Base-by-base conservation (phyloP, 2,113 vertebrate species). In the Tyrannus savana region DNA sequence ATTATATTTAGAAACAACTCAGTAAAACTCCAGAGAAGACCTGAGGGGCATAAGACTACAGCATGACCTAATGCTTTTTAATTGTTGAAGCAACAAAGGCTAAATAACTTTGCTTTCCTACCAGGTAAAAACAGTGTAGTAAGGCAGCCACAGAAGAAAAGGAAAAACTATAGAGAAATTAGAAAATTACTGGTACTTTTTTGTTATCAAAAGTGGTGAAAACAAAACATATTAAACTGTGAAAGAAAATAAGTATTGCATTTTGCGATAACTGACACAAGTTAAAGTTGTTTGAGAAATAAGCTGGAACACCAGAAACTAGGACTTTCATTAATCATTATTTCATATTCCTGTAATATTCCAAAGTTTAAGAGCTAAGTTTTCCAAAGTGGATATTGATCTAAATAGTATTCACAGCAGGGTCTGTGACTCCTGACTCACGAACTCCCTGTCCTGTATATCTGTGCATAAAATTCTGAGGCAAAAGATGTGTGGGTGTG, bases 1-100 rank as follows among this genome's bases (percentile, higher is more conserved):
- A 53, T 46, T 76, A 47, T 63, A 49, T 94, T 89, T 94, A 62
- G 69, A 89, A 96, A 79, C 53, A 96, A 66, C 23, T 60, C 30
- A 14, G 69, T 53, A 76, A 69, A 41, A 73, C 17, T 60, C 58
- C 44, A 62, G 62, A 90, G 14, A 19, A 69, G n/a, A 84, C 67
- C 66, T 49, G 56, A 64, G 31, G 58, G 74, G 28, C 76, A 18
- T 50, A 56, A 53, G 41, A 8, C 28, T 84, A 25, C 41, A 78
- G n/a, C 37, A 64, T 39, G 71, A 91, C 49, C 50, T 89, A 94
- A 87, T 75, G 33, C 9, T 41, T 85, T 95, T 89, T 84, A 89
- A 84, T 90, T 91, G 62, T 68, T 85, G 27, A 91, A 46, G 66
- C 41, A 95, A 92, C 33, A 84, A 69, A 92, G 53, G 46, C 56